Percentiles rank a stretch among this genome's conserved stretches.
These are phyloP conservation scores for Brotula barbata DNA, from an alignment of 2,797 vertebrate genomes.

Conservation along the genomic window DNA sequence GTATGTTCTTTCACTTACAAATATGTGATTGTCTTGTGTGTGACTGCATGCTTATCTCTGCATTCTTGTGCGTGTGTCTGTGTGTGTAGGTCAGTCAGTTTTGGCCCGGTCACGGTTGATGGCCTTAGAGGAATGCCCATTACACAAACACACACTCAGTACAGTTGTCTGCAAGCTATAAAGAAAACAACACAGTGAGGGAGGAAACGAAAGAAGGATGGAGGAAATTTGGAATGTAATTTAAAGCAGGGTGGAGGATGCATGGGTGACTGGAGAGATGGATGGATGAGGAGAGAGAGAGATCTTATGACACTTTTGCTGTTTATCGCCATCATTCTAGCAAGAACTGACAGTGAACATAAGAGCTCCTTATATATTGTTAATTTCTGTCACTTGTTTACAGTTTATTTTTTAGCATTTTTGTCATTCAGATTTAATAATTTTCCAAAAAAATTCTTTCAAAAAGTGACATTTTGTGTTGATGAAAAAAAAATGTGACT, in stretches of 20 bases:
- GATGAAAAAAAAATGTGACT: no score
- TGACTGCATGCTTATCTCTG: constrained; percentile 36
- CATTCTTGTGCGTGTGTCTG: constrained; percentile 28
- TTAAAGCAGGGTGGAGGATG: constrained; percentile 45
- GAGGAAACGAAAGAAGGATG: not conserved
- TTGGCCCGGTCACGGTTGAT: constrained; percentile 68
- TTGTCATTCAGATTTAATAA: no score
- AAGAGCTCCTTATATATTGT: no score
- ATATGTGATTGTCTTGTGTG: constrained; percentile 20
- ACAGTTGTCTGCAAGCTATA: constrained; percentile 67
- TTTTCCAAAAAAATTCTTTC: no score
- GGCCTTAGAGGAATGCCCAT: constrained; percentile 69
- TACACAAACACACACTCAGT: constrained; percentile 59
- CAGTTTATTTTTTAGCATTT: no score
- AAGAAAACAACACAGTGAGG: constrained; percentile 64
- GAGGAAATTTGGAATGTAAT: constrained; percentile 40
- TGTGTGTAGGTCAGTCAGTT: constrained; percentile 64
- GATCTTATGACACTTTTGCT: not conserved
- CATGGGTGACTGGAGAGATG: constrained; percentile 14
- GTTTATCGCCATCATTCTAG: no score
- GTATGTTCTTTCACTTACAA: constrained; percentile 46
- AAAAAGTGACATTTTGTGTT: no score
- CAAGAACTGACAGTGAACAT: no score
- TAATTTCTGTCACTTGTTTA: no score
- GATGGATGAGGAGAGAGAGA: not conserved